These are phyloP conservation scores for Gasterosteus aculeatus DNA, from an alignment of 2,113 vertebrate genomes.

Conservation along the genomic window DNA sequence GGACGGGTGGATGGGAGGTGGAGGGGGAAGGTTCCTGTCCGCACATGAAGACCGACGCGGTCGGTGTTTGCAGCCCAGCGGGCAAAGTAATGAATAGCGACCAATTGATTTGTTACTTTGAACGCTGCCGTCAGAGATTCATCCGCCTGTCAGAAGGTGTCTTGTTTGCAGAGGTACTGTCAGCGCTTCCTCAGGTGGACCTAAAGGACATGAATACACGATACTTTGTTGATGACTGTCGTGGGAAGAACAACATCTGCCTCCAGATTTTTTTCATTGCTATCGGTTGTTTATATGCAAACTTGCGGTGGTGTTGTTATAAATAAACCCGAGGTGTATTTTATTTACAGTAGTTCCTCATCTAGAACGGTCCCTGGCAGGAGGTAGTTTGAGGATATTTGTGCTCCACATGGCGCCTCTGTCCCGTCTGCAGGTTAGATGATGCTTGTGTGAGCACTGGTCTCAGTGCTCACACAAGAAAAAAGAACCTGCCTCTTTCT, in stretches of 20 bases:
- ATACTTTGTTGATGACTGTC: conserved; percentile 12
- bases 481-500: neutral
- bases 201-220: conserved; percentile 9
- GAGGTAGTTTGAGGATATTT: neutral
- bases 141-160: conserved; percentile 24
- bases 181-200: neutral
- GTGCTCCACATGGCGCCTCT: neutral
- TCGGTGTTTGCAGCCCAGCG: neutral
- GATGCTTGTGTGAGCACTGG: neutral
- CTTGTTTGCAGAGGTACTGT: conserved; percentile 6
- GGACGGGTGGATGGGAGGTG: conserved; percentile 36
- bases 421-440: neutral
- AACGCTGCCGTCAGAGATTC: conserved; percentile 24
- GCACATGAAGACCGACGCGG: conserved; percentile 20
- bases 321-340: neutral
- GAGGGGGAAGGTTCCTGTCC: conserved; percentile 33
- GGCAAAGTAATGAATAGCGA: conserved; percentile 2
- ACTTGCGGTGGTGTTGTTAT: neutral
- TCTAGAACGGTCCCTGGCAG: neutral
- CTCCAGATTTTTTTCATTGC: no score
- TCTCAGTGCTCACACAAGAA: neutral
- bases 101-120: conserved; percentile 13
- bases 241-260: neutral
- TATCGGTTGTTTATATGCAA: neutral
- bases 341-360: neutral